These are phyloP conservation scores for Troides oblongomaculatus DNA, from an alignment of 2,888 invertebrate genomes.

Conservation along the genomic window DNA sequence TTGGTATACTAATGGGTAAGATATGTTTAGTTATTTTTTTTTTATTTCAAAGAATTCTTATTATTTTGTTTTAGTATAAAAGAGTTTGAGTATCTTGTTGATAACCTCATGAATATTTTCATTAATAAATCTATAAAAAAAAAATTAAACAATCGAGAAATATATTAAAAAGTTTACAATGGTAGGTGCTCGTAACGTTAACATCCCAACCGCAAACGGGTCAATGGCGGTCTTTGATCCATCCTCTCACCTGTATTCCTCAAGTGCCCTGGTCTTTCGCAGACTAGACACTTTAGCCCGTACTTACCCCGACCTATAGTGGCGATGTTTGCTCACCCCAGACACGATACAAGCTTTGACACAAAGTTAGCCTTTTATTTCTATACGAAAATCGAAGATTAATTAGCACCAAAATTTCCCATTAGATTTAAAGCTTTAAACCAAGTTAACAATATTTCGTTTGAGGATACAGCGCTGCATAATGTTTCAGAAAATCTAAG, in stretches of 20 bases:
- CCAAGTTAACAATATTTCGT: no score
- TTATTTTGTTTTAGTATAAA: no score
- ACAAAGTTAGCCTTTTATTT: conserved; percentile 6
- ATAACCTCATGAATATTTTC: not conserved
- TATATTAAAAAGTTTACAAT: conserved; percentile 32
- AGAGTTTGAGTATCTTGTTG: no score
- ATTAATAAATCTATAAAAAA: conserved; percentile 1
- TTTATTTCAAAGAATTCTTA: no score
- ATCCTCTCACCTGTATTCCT: conserved; percentile 64
- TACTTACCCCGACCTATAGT: conserved; percentile 50
- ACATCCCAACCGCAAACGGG: conserved; percentile 59
- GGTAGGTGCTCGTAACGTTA: conserved; percentile 51
- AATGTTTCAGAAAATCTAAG: no score
- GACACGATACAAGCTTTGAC: conserved; percentile 36
- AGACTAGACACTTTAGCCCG: conserved; percentile 61
- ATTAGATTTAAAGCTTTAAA: no score
- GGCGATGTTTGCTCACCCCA: conserved; percentile 56
- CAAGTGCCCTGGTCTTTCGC: conserved; percentile 63
- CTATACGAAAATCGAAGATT: no score
- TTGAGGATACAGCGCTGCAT: no score
- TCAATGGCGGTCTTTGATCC: conserved; percentile 75
- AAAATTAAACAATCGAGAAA: not conserved
- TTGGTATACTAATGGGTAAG: no score
- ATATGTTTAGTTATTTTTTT: no score
- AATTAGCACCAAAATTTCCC: no score